These are phyloP conservation scores for Notechis scutatus DNA, from an alignment of 2,113 vertebrate species.

Conservation along the genomic window DNA sequence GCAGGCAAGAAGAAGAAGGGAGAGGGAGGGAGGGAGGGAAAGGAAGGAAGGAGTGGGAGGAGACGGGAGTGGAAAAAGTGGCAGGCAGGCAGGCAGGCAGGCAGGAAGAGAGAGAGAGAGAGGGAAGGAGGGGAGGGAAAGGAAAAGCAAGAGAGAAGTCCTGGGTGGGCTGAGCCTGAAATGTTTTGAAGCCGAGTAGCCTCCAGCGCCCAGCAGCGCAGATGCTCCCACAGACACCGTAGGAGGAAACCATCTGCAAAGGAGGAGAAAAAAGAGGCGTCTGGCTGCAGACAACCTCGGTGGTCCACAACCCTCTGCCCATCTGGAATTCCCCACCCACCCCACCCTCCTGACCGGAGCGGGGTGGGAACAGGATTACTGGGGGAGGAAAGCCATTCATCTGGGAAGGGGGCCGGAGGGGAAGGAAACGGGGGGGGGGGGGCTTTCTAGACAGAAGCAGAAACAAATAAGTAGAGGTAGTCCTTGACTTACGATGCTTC, in stretches of 20 bases:
- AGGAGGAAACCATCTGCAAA: not conserved
- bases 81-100: not conserved
- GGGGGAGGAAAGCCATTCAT: not conserved
- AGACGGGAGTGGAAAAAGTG: not conserved
- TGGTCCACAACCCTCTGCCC: not conserved
- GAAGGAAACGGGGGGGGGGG: too few species aligned
- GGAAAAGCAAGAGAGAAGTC: not conserved
- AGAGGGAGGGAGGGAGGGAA: too few species aligned
- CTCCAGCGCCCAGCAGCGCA: not conserved
- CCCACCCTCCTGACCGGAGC: not conserved
- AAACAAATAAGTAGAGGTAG: too few species aligned
- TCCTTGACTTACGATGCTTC: too few species aligned
- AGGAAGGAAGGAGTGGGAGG: too few species aligned
- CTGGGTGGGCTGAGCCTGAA: not conserved
- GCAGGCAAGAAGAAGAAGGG: too few species aligned
- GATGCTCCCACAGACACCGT: not conserved
- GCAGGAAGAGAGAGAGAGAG: not conserved
- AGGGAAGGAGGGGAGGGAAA: not conserved
- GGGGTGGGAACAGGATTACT: accelerated
- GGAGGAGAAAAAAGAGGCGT: not conserved
- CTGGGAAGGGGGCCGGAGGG: too few species aligned
- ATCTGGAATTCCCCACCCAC: not conserved
- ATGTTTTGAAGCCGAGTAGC: not conserved
- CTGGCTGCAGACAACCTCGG: not conserved
- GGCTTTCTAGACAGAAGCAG: too few species aligned